Evolutionary conservation across 1,140 invertebrate species (phyloP).

Genomic region (Drosophila pachea): DNA sequence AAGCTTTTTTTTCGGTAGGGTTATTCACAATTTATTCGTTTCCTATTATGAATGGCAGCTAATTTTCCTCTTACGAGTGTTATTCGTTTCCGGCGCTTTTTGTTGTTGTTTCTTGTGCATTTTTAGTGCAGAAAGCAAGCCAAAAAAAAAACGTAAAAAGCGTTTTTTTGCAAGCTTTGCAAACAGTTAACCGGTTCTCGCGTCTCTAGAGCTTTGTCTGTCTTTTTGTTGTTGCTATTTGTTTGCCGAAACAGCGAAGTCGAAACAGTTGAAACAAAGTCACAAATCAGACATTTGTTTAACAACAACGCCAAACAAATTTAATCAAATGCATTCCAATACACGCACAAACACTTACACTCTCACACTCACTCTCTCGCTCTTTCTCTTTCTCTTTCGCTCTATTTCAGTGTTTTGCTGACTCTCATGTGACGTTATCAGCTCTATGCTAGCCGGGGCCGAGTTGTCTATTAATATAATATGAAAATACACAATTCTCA

Average conservation of each 20-base stretch:
- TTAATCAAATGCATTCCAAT: slow-evolving; percentile 62
- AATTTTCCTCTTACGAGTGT: slow-evolving; percentile 34
- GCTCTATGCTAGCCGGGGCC: slow-evolving; percentile 28
- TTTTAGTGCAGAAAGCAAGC: slow-evolving; percentile 31
- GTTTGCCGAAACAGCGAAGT: slow-evolving; percentile 37
- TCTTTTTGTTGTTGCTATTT: slow-evolving; percentile 8
- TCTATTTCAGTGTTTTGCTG: background rate
- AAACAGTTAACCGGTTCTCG: slow-evolving; percentile 48
- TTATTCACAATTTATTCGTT: slow-evolving; percentile 19
- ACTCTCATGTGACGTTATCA: slow-evolving; percentile 27
- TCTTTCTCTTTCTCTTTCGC: background rate
- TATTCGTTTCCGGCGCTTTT: slow-evolving; percentile 41
- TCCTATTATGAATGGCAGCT: slow-evolving; percentile 33
- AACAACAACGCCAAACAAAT: slow-evolving; percentile 56
- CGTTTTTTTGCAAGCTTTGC: slow-evolving; percentile 44
- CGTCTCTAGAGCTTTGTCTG: slow-evolving; percentile 21
- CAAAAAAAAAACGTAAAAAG: slow-evolving; percentile 30
- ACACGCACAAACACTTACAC: slow-evolving; percentile 11
- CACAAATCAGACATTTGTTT: slow-evolving; percentile 49
- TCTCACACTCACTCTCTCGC: slow-evolving; percentile 11
- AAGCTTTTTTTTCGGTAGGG: background rate
- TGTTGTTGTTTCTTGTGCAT: slow-evolving; percentile 36
- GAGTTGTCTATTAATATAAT: slow-evolving; percentile 31
- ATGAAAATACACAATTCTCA: slow-evolving; percentile 16
- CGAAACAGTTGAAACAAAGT: slow-evolving; percentile 32